phyloP scores from a whole-genome alignment of 2,888 invertebrate genomes.

The Acleris holmiana region DNA sequence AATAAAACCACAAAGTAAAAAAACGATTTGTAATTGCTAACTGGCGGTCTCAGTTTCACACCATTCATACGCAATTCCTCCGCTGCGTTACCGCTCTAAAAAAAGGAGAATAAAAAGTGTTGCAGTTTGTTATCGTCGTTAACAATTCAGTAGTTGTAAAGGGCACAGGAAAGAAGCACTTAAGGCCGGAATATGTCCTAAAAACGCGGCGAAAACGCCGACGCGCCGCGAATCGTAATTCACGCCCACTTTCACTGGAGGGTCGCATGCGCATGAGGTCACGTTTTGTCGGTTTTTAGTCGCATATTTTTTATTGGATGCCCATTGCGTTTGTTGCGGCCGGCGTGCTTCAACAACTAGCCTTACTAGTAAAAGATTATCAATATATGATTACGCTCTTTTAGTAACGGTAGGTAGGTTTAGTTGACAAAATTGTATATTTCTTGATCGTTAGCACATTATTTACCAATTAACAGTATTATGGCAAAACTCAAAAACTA shows the following conservation, averaged over 20 bases:
- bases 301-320: neutral
- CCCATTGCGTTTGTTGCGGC: neutral
- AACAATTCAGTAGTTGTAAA: slow-evolving; percentile 26
- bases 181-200: slow-evolving; percentile 50
- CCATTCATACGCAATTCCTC: neutral
- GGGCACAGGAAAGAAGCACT: slow-evolving; percentile 53
- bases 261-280: slow-evolving; percentile 42
- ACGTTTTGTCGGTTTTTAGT: slow-evolving; percentile 16
- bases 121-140: slow-evolving; percentile 3
- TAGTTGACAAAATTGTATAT: too few relatives aligned
- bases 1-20: too few relatives aligned
- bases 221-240: slow-evolving; percentile 48
- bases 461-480: too few relatives aligned
- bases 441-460: too few relatives aligned
- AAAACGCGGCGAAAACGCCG: slow-evolving; percentile 48
- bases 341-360: too few relatives aligned
- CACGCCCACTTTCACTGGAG: slow-evolving; percentile 53
- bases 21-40: too few relatives aligned
- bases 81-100: neutral
- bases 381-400: too few relatives aligned
- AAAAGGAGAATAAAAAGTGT: neutral
- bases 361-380: too few relatives aligned
- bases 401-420: too few relatives aligned
- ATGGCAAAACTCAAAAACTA: too few relatives aligned
- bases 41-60: too few relatives aligned